These are phyloP conservation scores for Oxycera nigricornis DNA, from an alignment of 2,888 invertebrate genomes.

Conservation along the genomic window DNA sequence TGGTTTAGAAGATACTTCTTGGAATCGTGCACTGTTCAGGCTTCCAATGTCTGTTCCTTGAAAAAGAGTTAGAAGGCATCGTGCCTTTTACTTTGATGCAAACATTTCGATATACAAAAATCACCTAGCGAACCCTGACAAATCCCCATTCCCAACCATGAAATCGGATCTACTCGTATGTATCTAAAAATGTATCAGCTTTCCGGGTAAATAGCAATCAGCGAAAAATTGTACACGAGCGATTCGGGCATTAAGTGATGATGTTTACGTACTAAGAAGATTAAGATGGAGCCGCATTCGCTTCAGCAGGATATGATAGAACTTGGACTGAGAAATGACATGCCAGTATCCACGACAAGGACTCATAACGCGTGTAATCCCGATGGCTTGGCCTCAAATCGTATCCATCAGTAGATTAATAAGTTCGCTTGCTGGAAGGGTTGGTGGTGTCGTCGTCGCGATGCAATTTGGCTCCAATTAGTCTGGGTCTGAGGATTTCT, in stretches of 20 bases:
- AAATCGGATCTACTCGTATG: not conserved
- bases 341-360: not conserved
- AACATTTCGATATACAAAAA: not conserved
- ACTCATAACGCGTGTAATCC: not conserved
- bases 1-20: no score
- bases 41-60: no score
- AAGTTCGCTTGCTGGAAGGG: not conserved
- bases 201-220: conserved; percentile 28
- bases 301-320: not conserved
- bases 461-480: conserved; percentile 5
- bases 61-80: no score
- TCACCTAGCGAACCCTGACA: not conserved
- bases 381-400: not conserved
- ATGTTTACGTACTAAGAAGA: not conserved
- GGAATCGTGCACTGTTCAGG: no score
- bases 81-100: no score
- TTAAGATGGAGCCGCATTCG: not conserved
- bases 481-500: not conserved
- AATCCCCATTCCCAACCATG: not conserved
- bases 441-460: not conserved
- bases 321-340: not conserved
- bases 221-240: conserved; percentile 17
- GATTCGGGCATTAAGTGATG: not conserved
- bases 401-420: conserved; percentile 1
- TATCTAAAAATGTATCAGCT: conserved; percentile 25